phyloP scores from a whole-genome alignment of 2,888 invertebrate species.

The Spodoptera littoralis region DNA sequence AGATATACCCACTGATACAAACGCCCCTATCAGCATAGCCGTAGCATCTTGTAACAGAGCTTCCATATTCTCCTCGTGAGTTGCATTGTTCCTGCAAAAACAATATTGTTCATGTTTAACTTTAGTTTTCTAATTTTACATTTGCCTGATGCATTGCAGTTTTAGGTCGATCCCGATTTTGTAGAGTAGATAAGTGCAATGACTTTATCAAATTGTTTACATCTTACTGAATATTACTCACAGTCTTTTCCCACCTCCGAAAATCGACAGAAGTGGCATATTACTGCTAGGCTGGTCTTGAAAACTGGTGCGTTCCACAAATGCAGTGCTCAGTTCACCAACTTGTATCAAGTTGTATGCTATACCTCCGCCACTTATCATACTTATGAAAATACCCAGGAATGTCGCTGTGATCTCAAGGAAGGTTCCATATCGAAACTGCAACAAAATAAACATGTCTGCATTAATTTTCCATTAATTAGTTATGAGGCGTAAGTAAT shows the following conservation, averaged over 20 bases:
- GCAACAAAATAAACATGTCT: conserved; percentile 16
- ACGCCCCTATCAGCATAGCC: conserved; percentile 83
- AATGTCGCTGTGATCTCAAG: conserved; percentile 70
- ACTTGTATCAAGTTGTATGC: conserved; percentile 89
- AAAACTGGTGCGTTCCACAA: conserved; percentile 84
- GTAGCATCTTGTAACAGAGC: conserved; percentile 86
- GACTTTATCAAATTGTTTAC: too few relatives aligned
- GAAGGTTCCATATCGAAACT: conserved; percentile 79
- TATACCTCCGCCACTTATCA: conserved; percentile 78
- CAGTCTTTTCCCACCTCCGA: conserved; percentile 78
- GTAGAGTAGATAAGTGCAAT: too few relatives aligned
- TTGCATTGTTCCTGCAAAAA: conserved; percentile 78
- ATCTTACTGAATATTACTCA: conserved; percentile 58
- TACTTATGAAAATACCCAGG: conserved; percentile 69
- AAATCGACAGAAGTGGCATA: conserved; percentile 69
- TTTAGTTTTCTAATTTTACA: too few relatives aligned
- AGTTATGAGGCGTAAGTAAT: too few relatives aligned
- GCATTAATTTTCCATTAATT: too few relatives aligned
- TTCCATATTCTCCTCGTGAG: conserved; percentile 80
- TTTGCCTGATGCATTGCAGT: too few relatives aligned
- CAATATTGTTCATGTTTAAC: too few relatives aligned
- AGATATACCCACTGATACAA: conserved; percentile 67
- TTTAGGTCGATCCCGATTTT: too few relatives aligned
- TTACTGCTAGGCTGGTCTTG: conserved; percentile 66
- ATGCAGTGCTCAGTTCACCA: conserved; percentile 89